Evolutionary conservation across 2,888 invertebrate species (phyloP).

Genomic region (Mesoligia furuncula): DNA sequence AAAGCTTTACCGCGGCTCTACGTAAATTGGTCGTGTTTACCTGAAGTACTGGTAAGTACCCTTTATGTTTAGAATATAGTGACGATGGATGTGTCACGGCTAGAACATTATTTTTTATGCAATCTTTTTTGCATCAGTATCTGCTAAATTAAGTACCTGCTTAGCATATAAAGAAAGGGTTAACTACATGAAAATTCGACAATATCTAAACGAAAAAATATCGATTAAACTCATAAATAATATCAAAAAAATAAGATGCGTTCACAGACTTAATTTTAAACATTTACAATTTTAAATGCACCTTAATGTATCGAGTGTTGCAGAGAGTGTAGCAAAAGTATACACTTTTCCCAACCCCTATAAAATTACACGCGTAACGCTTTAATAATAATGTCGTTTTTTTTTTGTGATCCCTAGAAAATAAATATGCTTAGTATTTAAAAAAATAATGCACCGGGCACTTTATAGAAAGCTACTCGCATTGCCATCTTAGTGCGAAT

Average conservation of each 20-base stretch:
- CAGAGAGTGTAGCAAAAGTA: not conserved
- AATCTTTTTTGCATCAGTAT: not conserved
- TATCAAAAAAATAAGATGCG: not conserved
- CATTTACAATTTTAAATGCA: not conserved
- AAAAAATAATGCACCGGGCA: not conserved
- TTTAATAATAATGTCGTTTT: slow-evolving; percentile 13
- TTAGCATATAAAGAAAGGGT: not conserved
- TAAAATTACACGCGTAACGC: slow-evolving; percentile 29
- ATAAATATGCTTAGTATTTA: not conserved
- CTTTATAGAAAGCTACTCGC: not conserved
- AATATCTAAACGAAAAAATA: not conserved
- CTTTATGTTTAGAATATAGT: slow-evolving; percentile 71
- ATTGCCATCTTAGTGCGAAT: not conserved
- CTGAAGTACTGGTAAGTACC: slow-evolving; percentile 81
- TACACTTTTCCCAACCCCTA: slow-evolving; percentile 5
- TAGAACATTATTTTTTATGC: slow-evolving; percentile 20
- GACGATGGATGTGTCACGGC: slow-evolving; percentile 67
- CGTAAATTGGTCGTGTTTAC: slow-evolving; percentile 80
- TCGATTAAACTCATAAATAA: not conserved
- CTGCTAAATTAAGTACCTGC: not conserved
- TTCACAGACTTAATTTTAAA: not conserved
- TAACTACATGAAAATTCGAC: not conserved
- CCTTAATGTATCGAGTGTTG: not conserved
- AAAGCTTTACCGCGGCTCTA: slow-evolving; percentile 78
- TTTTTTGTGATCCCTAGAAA: not conserved